Evolutionary conservation across 2,797 vertebrate genomes (phyloP).

Genomic region (Microctenopoma lineatum): DNA sequence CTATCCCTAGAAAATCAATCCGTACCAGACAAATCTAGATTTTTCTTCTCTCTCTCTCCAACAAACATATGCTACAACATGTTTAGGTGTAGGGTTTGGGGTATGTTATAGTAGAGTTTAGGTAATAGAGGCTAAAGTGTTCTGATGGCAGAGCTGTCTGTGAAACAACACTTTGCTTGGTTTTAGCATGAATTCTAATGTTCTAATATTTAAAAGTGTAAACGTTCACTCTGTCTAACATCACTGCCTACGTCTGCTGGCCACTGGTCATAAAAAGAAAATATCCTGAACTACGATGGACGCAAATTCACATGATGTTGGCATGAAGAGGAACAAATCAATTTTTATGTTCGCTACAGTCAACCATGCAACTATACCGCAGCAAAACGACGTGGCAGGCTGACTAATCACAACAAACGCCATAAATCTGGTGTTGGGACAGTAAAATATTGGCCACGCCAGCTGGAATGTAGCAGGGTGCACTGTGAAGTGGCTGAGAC

Average conservation of each 20-base stretch:
- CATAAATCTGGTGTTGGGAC: background rate
- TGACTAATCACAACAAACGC: background rate
- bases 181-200: slow-evolving; percentile 1
- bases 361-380: background rate
- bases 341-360: no score
- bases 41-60: slow-evolving; percentile 1
- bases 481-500: background rate
- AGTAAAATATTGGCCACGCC: background rate
- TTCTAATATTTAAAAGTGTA: background rate
- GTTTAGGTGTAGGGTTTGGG: no score
- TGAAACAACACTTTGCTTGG: background rate
- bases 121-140: slow-evolving; percentile 10
- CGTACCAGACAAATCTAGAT: slow-evolving; percentile 16
- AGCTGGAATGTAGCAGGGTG: background rate
- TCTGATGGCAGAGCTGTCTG: background rate
- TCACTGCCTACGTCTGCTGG: background rate
- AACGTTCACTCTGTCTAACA: background rate
- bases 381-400: background rate
- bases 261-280: no score
- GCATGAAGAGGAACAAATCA: no score
- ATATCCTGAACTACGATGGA: no score
- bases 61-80: no score
- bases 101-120: slow-evolving; percentile 12
- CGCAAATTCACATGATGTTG: no score
- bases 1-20: background rate